Base-by-base conservation (phyloP, 2,113 vertebrate species). In the Tyto alba region DNA sequence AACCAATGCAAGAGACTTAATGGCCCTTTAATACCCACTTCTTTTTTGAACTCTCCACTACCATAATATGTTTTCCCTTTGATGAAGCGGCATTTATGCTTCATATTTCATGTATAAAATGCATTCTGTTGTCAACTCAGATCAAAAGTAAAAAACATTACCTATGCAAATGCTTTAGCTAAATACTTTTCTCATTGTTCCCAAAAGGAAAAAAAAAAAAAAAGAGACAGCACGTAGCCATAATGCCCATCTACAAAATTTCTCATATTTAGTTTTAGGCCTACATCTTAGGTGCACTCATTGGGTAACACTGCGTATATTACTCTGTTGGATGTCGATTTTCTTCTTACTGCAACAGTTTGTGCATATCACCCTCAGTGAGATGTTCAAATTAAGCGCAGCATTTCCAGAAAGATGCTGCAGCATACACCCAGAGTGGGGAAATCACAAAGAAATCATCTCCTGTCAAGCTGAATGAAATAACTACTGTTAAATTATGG, bases 101-200 rank as follows among this genome's bases (percentile, higher is more conserved):
- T 69, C 30, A 26, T 74, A 95, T 90, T 80, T 87, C 53, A 69
- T 60, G 64, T 50, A 62, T 29, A 69, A 96, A 95, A 92, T 73
- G 56, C 80, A 55, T 85, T 81, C 53, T 16, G 2, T 64, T 77
- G 47, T 74, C 75, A 94, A 40, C 50, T 81, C 30, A 45, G 72
- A 95, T 43, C 1, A 50, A 56, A 88, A 92, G 55, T n/a, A 83
- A 81, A 78, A 47, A 83, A 60, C 56, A 68, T 91, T 91, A 91
- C 32, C 75, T 81, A 34, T 79, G 55, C 76, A 69, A 86, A 69
- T 55, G 72, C 86, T 96, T 88, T 48, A 88, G 90, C 89, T 90
- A 95, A 93, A 91, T 95, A 89, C 67, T 85, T 80, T 85, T 43
- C 64, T 90, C n/a, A 88, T 90, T 85, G 69, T 34, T 95, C 87